Conservation (phyloP, 2,113 vertebrate genomes). For the Pholis gunnellus region DNA sequence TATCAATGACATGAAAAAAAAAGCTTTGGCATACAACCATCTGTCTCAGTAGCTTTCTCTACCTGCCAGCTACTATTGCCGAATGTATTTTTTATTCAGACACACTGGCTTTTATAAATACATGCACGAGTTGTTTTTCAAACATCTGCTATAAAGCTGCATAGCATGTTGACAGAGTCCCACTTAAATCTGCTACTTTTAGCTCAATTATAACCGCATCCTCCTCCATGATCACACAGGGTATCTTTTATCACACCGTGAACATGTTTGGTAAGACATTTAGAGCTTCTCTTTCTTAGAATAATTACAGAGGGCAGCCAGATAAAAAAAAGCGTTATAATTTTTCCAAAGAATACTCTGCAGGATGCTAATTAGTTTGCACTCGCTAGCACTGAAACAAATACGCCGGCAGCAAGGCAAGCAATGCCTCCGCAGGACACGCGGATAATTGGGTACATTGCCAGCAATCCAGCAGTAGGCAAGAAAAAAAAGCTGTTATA, state of each 20-base stretch:
- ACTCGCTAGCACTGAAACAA: slow-evolving; percentile 56
- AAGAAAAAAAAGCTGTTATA: slow-evolving; percentile 41
- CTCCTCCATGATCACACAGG: not conserved
- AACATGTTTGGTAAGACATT: slow-evolving; percentile 1
- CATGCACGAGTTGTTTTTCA: slow-evolving; percentile 48
- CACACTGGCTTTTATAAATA: slow-evolving; percentile 50
- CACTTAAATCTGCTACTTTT: not conserved
- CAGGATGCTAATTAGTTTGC: slow-evolving; percentile 68
- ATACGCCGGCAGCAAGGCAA: slow-evolving; percentile 25
- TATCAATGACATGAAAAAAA: slow-evolving; percentile 55
- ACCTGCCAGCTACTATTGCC: slow-evolving; percentile 20
- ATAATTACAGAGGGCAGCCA: slow-evolving; percentile 30
- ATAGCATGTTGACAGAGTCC: not conserved
- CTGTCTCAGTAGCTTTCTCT: slow-evolving; percentile 34
- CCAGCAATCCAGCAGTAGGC: slow-evolving; percentile 54
- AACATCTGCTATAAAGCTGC: slow-evolving; percentile 19
- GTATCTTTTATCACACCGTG: not conserved
- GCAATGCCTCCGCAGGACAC: slow-evolving; percentile 48
- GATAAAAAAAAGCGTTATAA: slow-evolving; percentile 6
- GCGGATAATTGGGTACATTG: slow-evolving; percentile 82
- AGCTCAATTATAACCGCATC: not conserved
- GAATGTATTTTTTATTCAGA: slow-evolving; percentile 57
- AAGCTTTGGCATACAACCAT: slow-evolving; percentile 29
- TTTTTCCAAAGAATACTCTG: slow-evolving; percentile 64
- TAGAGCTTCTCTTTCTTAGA: slow-evolving; percentile 41